phyloP scores from a whole-genome alignment of 2,888 invertebrate genomes.

The Eubasilissa splendida region DNA sequence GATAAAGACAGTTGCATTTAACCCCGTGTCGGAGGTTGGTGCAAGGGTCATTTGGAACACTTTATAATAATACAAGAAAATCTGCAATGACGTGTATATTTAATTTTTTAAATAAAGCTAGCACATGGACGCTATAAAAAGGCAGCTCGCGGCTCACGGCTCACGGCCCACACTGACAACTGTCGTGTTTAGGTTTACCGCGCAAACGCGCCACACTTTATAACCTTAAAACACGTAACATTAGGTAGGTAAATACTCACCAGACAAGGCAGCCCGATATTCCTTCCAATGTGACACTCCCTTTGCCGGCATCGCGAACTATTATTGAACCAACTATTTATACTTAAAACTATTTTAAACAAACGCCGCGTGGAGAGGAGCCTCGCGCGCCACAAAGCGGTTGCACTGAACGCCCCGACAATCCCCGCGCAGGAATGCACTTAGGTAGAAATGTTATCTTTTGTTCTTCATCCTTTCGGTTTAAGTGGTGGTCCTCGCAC shows the following conservation, averaged over 20 bases:
- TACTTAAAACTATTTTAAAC: constrained; percentile 26
- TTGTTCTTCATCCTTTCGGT: constrained; percentile 38
- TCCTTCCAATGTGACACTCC: constrained; percentile 69
- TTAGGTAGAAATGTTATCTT: constrained; percentile 38
- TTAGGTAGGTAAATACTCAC: constrained; percentile 62
- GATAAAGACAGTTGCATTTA: too few relatives aligned
- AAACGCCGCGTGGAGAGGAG: background rate
- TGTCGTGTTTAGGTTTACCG: constrained; percentile 7
- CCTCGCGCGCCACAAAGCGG: background rate
- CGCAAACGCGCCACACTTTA: constrained; percentile 14
- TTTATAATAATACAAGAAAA: too few relatives aligned
- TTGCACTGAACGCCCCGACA: constrained; percentile 20
- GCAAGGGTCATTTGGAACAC: too few relatives aligned
- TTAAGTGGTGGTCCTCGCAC: constrained; percentile 10
- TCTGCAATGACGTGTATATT: too few relatives aligned
- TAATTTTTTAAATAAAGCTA: background rate
- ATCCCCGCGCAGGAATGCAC: constrained; percentile 31
- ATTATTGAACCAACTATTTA: constrained; percentile 27
- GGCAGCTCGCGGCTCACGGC: background rate
- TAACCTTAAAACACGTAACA: background rate
- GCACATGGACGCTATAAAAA: background rate
- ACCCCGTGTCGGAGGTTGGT: too few relatives aligned
- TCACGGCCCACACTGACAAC: constrained; percentile 2
- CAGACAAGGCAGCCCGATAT: constrained; percentile 73
- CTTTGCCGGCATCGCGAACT: constrained; percentile 41